These are phyloP conservation scores for Gerosis bhagava DNA, from an alignment of 2,888 invertebrate genomes.

Conservation along the genomic window DNA sequence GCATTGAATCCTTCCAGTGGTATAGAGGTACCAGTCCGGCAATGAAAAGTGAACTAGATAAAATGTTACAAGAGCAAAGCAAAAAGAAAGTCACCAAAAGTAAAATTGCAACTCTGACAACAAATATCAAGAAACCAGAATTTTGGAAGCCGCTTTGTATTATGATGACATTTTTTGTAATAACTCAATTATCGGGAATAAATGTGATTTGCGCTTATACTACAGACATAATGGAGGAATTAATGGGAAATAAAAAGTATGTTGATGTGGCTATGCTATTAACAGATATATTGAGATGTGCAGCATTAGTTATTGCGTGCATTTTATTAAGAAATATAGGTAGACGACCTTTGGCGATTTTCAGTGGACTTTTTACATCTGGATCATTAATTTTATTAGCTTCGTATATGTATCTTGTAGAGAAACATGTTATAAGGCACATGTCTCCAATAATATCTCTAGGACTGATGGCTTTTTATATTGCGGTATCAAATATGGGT, in stretches of 20 bases:
- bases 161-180: slow-evolving; percentile 84
- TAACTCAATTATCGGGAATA: slow-evolving; percentile 87
- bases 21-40: slow-evolving; percentile 79
- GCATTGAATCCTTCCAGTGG: slow-evolving; percentile 82
- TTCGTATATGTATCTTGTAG: slow-evolving; percentile 64
- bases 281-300: slow-evolving; percentile 83
- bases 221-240: slow-evolving; percentile 83
- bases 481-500: slow-evolving; percentile 82
- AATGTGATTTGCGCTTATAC: slow-evolving; percentile 89
- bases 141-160: slow-evolving; percentile 84
- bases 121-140: slow-evolving; percentile 74
- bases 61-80: slow-evolving; percentile 66
- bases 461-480: slow-evolving; percentile 80
- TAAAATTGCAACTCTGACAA: slow-evolving; percentile 56
- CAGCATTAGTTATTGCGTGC: slow-evolving; percentile 83
- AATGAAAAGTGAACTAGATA: slow-evolving; percentile 74
- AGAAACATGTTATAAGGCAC: slow-evolving; percentile 45
- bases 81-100: slow-evolving; percentile 53
- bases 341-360: slow-evolving; percentile 83
- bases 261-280: slow-evolving; percentile 85
- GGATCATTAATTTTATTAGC: slow-evolving; percentile 81
- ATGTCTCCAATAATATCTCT: slow-evolving; percentile 65
- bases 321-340: slow-evolving; percentile 82
- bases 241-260: slow-evolving; percentile 76
- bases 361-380: slow-evolving; percentile 84